phyloP scores from a whole-genome alignment of 2,888 invertebrate species.

The Drosophila austrosaltans region DNA sequence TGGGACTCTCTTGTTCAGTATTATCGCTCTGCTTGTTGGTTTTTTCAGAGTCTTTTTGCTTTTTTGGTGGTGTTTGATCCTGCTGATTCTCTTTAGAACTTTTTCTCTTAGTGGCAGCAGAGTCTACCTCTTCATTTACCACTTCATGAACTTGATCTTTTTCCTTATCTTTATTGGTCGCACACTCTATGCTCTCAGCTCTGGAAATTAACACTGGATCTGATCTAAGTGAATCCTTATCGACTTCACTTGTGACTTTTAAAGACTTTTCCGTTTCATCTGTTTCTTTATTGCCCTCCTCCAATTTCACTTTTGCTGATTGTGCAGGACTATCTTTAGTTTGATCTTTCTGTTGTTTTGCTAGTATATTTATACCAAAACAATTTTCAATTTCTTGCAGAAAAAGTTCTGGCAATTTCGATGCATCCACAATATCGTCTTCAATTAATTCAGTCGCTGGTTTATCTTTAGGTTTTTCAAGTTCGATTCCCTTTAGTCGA shows the following conservation, averaged over 20 bases:
- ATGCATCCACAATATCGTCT: slow-evolving; percentile 81
- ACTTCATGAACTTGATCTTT: not conserved
- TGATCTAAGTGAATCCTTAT: not conserved
- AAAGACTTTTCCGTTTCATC: not conserved
- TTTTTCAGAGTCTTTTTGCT: not conserved
- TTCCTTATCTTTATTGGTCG: not conserved
- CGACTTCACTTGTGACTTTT: not conserved
- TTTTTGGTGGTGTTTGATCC: not conserved
- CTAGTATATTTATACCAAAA: slow-evolving; percentile 77
- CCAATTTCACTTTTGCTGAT: not conserved
- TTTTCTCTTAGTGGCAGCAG: not conserved
- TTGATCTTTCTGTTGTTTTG: not conserved
- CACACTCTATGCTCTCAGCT: not conserved
- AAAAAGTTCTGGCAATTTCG: slow-evolving; percentile 77
- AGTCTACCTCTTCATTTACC: not conserved
- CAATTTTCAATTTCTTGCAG: slow-evolving; percentile 80
- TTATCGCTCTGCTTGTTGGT: not conserved
- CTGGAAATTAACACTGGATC: not conserved
- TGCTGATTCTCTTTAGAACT: not conserved
- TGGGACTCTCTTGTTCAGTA: not conserved
- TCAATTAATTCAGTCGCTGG: slow-evolving; percentile 66
- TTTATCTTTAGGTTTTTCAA: slow-evolving; percentile 68
- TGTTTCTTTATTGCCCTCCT: not conserved
- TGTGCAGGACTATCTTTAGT: not conserved
- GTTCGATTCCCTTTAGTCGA: slow-evolving; percentile 76